Conservation (phyloP, 2,113 vertebrate genomes). For the Baryphthengus martii region DNA sequence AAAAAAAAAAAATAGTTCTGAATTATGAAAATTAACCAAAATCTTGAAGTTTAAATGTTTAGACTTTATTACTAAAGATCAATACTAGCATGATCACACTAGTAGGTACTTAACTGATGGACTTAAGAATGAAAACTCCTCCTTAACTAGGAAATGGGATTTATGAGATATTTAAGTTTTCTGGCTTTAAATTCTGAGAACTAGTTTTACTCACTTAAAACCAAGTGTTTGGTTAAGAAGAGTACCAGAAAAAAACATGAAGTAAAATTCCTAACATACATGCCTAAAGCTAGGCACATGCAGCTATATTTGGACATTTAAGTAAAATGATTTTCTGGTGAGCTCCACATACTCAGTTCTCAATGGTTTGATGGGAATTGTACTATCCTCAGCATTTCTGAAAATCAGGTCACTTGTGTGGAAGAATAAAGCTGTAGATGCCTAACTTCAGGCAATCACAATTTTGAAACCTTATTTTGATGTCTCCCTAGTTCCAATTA, state of each 20-base stretch:
- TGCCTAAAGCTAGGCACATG: neutral
- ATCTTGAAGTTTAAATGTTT: neutral
- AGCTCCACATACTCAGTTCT: neutral
- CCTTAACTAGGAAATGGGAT: neutral
- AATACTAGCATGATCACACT: neutral
- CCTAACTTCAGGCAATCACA: slow-evolving; percentile 15
- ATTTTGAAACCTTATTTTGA: neutral
- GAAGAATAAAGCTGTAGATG: slow-evolving; percentile 4
- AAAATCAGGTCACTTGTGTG: slow-evolving; percentile 19
- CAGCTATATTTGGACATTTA: neutral
- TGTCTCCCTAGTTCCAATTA: neutral
- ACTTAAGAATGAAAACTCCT: neutral
- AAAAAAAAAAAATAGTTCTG: neutral
- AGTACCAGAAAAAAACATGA: neutral
- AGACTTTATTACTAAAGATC: neutral
- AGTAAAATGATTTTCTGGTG: neutral
- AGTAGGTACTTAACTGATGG: neutral
- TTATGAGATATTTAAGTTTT: neutral
- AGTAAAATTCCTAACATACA: neutral
- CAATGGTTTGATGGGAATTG: neutral
- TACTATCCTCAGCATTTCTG: neutral
- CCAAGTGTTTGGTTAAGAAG: neutral
- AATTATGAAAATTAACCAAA: neutral
- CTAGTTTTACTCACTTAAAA: neutral
- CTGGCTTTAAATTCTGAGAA: neutral